Percentiles rank a stretch among this genome's conserved stretches.
These are phyloP conservation scores for Dryobotodes eremita DNA, from an alignment of 2,888 invertebrate genomes.

Conservation along the genomic window DNA sequence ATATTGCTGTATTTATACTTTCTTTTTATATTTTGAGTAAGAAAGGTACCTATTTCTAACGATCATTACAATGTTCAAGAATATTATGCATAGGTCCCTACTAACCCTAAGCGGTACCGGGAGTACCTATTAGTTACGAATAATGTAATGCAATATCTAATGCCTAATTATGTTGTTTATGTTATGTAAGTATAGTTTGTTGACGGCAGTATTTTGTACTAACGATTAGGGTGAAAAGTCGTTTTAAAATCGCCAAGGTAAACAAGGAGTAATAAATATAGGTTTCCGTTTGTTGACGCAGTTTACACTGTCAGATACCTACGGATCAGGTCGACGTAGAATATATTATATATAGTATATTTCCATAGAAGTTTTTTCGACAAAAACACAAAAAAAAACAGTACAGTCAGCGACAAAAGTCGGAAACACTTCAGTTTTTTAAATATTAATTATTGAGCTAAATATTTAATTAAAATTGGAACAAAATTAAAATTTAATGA, in stretches of 20 bases:
- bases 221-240: conserved; percentile 23
- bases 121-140: not conserved
- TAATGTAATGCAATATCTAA: conserved; percentile 12
- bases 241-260: conserved; percentile 40
- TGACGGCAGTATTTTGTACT: conserved; percentile 14
- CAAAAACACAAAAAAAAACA: not conserved
- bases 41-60: not conserved
- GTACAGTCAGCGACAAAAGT: not conserved
- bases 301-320: not conserved
- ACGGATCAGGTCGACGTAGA: not conserved
- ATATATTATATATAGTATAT: too few species aligned
- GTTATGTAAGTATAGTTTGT: conserved; percentile 43
- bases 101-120: conserved; percentile 1
- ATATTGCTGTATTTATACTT: not conserved
- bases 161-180: conserved; percentile 21
- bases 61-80: not conserved
- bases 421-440: not conserved
- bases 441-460: not conserved
- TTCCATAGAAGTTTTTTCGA: conserved; percentile 1
- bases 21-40: not conserved
- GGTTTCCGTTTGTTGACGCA: conserved; percentile 26
- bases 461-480: not conserved
- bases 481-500: not conserved
- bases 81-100: not conserved
- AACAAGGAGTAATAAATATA: conserved; percentile 47